These are phyloP conservation scores for Pterocles burchelli DNA, from an alignment of 2,113 vertebrate genomes.

Conservation along the genomic window DNA sequence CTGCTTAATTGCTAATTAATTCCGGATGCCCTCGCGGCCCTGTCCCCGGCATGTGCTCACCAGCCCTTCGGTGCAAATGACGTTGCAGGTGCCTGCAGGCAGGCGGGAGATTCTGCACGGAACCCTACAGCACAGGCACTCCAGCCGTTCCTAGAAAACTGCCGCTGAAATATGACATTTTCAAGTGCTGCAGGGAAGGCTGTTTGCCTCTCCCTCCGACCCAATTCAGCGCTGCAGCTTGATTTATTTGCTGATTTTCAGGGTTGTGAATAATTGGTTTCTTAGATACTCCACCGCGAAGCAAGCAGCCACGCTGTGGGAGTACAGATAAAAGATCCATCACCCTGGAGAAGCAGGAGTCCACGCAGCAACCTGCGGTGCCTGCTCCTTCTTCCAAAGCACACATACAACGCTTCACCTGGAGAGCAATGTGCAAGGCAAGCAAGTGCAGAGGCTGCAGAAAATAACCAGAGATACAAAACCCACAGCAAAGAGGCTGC, in stretches of 20 bases:
- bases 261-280: not conserved
- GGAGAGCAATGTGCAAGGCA: not conserved
- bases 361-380: not conserved
- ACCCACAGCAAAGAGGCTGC: not conserved
- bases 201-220: not conserved
- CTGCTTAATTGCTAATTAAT: rapidly evolving
- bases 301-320: not conserved
- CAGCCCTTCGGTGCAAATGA: not conserved
- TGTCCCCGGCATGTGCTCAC: rapidly evolving
- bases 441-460: not conserved
- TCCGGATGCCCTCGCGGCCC: not conserved
- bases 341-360: not conserved
- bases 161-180: rapidly evolving
- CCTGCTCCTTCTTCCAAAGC: not conserved
- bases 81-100: not conserved
- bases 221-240: rapidly evolving
- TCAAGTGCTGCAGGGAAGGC: not conserved
- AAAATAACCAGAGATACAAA: not conserved
- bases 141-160: not conserved
- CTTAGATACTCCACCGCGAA: not conserved
- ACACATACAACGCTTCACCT: rapidly evolving
- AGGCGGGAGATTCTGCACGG: rapidly evolving
- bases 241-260: not conserved
- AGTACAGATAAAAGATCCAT: not conserved
- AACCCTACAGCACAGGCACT: not conserved